Percentiles rank a stretch among this genome's conserved stretches.
Conservation (phyloP, 2,113 vertebrate species). For the Heliornis fulica region DNA sequence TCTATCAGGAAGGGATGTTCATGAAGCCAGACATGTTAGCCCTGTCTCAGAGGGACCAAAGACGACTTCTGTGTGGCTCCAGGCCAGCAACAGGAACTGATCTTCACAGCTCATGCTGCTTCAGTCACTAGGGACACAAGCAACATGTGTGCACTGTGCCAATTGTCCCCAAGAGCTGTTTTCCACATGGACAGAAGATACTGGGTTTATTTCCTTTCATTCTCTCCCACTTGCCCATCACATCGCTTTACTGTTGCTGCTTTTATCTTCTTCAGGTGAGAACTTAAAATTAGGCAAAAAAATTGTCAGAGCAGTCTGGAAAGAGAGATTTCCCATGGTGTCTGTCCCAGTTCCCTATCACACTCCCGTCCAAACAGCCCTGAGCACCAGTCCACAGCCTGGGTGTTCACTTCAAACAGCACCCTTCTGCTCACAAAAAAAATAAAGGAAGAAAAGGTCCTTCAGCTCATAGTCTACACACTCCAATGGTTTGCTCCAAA, state of each 20-base stretch:
- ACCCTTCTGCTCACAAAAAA: background rate
- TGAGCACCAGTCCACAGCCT: background rate
- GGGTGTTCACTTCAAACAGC: background rate
- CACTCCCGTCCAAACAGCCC: background rate
- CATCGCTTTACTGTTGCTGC: background rate
- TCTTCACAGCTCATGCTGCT: background rate
- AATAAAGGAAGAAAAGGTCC: background rate
- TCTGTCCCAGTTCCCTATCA: background rate
- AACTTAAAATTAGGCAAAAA: background rate
- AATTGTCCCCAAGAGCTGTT: background rate
- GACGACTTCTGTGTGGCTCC: background rate
- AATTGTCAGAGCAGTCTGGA: background rate
- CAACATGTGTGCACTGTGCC: no score
- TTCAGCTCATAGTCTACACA: background rate
- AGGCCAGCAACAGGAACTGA: background rate
- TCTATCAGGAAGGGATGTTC: background rate
- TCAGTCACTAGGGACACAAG: background rate
- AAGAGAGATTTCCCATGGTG: background rate
- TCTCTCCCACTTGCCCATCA: background rate
- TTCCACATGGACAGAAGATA: background rate
- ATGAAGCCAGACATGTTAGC: background rate
- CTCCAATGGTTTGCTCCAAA: background rate
- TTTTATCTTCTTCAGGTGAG: background rate
- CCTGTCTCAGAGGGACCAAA: background rate
- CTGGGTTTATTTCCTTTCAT: background rate